A percentile compares a stretch with the other conserved stretches of the same genome.
Evolutionary conservation across 1,140 invertebrate species (phyloP).

Genomic region (Planococcus citri): DNA sequence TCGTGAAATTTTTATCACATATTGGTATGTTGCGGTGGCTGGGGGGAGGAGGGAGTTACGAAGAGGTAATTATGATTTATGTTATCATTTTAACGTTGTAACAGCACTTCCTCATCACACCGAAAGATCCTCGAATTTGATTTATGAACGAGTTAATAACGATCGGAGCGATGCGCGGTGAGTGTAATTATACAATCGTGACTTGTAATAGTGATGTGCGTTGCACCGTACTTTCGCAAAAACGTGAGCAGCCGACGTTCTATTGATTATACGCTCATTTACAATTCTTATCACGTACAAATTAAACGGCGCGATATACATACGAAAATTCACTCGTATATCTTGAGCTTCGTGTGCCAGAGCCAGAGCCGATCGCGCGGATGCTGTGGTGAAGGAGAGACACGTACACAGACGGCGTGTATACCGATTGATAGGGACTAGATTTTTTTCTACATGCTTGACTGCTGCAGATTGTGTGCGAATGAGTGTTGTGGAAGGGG

Average conservation of each 20-base stretch:
- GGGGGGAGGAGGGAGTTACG: neutral
- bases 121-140: neutral
- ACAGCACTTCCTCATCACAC: neutral
- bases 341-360: no score
- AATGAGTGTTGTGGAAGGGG: no score
- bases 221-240: neutral
- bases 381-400: no score
- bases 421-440: no score
- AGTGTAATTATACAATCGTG: neutral
- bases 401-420: no score
- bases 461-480: no score
- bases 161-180: neutral
- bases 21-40: neutral
- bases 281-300: neutral
- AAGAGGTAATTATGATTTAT: conserved; percentile 1
- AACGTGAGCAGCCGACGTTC: neutral
- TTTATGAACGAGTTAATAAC: conserved; percentile 3
- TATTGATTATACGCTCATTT: neutral
- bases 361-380: no score
- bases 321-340: neutral
- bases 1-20: neutral
- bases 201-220: neutral
- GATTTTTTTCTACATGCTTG: no score
- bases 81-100: neutral
- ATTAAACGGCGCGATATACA: neutral